These are phyloP conservation scores for Pheosia tremula DNA, from an alignment of 2,888 invertebrate genomes.

Conservation along the genomic window DNA sequence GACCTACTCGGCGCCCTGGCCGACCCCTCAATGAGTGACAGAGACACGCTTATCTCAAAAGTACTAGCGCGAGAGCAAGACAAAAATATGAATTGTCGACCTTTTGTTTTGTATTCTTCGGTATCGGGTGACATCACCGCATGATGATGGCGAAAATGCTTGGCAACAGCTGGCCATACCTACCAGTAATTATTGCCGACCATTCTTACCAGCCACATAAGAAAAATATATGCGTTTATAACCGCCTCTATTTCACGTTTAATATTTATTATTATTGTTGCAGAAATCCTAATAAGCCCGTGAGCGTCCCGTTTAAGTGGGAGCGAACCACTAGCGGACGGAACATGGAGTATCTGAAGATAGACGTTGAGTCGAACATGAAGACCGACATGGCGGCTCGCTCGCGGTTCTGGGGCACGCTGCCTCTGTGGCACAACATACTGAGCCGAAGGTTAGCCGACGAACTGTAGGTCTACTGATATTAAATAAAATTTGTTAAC, in stretches of 20 bases:
- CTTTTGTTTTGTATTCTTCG: too few relatives aligned
- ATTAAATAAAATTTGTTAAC: conserved; percentile 3
- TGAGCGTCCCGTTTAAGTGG: conserved; percentile 85
- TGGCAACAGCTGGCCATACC: too few relatives aligned
- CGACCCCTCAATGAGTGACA: too few relatives aligned
- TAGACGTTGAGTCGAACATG: conserved; percentile 76
- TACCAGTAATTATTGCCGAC: too few relatives aligned
- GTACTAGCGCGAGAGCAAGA: too few relatives aligned
- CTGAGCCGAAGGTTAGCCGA: conserved; percentile 57
- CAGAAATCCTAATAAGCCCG: conserved; percentile 86
- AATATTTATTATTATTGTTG: conserved; percentile 22
- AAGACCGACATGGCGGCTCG: conserved; percentile 82
- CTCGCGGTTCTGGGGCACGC: conserved; percentile 86
- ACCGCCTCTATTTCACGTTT: neutral
- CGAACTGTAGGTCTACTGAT: conserved; percentile 66
- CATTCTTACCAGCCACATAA: too few relatives aligned
- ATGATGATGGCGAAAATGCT: too few relatives aligned
- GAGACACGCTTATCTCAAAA: too few relatives aligned
- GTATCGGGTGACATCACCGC: too few relatives aligned
- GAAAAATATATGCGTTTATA: too few relatives aligned
- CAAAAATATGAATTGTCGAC: too few relatives aligned
- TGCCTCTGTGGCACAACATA: conserved; percentile 77
- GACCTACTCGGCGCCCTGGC: too few relatives aligned
- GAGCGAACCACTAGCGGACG: conserved; percentile 73
- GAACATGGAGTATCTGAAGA: conserved; percentile 84